Evolutionary conservation across 1,140 invertebrate genomes (phyloP).

Genomic region (Galendromus occidentalis): DNA sequence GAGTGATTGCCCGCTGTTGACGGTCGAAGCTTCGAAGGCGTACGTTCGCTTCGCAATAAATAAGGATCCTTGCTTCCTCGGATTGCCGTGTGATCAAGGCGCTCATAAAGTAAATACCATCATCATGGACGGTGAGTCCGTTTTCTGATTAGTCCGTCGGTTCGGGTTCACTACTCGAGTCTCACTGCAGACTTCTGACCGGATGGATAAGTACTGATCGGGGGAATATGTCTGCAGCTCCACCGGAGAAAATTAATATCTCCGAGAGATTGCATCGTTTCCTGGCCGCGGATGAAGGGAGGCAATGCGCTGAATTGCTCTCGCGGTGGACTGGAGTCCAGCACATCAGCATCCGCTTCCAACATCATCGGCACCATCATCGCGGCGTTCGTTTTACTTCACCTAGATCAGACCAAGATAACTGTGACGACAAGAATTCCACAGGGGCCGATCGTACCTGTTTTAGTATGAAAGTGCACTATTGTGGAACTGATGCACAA

Average conservation of each 20-base stretch:
- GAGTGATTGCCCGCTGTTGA: not conserved
- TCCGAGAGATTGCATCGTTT: not conserved
- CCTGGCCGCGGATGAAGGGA: not conserved
- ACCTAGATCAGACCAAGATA: not conserved
- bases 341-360: not conserved
- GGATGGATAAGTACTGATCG: not conserved
- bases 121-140: not conserved
- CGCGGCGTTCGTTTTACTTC: not conserved
- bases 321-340: constrained; percentile 1
- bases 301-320: not conserved
- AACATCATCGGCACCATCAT: not conserved
- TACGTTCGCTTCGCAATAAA: constrained; percentile 2
- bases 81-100: constrained; percentile 3
- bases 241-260: not conserved
- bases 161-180: not conserved
- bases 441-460: not conserved
- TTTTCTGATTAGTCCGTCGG: not conserved
- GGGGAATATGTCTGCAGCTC: not conserved
- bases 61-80: not conserved
- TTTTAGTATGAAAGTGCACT: not conserved
- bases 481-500: not conserved
- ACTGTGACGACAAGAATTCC: not conserved
- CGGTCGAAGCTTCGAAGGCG: not conserved
- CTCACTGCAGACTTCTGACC: not conserved
- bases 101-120: not conserved